Percentiles rank a stretch among this genome's conserved stretches.
Evolutionary conservation across 1,140 invertebrate genomes (phyloP).

Genomic region (Drosophila elegans): DNA sequence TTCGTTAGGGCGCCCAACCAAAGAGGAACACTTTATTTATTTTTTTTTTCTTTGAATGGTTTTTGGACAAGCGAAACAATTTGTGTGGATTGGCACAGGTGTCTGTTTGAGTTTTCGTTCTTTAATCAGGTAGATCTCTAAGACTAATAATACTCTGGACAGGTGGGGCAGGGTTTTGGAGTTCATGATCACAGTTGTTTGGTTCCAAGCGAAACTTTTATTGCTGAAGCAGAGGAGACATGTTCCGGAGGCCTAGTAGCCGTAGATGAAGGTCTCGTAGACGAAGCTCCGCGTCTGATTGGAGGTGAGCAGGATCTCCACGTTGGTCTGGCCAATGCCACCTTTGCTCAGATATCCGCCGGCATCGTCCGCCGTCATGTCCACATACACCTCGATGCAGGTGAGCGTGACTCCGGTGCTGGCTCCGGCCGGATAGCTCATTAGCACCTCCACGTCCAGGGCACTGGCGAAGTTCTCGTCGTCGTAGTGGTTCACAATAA

Average conservation of each 20-base stretch:
- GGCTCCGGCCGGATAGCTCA: conserved; percentile 54
- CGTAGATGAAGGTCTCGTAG: conserved; percentile 77
- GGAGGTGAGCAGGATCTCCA: conserved; percentile 56
- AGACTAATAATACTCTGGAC: conserved; percentile 33
- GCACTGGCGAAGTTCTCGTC: conserved; percentile 60
- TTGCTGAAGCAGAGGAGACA: conserved; percentile 15
- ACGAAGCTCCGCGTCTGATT: conserved; percentile 63
- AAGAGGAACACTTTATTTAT: conserved; percentile 8
- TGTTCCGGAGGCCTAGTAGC: conserved; percentile 53
- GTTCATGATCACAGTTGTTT: conserved; percentile 64
- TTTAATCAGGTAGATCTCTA: conserved; percentile 19
- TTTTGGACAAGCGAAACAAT: conserved; percentile 12
- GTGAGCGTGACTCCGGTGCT: conserved; percentile 55
- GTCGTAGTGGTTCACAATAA: conserved; percentile 66
- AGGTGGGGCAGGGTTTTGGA: conserved; percentile 6
- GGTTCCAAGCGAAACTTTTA: conserved; percentile 59
- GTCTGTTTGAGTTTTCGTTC: not conserved
- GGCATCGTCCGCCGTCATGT: conserved; percentile 60
- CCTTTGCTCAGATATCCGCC: conserved; percentile 61
- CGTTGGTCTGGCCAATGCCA: conserved; percentile 58
- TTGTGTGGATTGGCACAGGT: conserved; percentile 2
- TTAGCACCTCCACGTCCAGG: conserved; percentile 62
- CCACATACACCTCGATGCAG: conserved; percentile 72
- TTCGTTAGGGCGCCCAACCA: not conserved
- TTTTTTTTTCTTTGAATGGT: not conserved